Conservation (phyloP, 2,113 vertebrate species). For the Spheniscus mendiculus region DNA sequence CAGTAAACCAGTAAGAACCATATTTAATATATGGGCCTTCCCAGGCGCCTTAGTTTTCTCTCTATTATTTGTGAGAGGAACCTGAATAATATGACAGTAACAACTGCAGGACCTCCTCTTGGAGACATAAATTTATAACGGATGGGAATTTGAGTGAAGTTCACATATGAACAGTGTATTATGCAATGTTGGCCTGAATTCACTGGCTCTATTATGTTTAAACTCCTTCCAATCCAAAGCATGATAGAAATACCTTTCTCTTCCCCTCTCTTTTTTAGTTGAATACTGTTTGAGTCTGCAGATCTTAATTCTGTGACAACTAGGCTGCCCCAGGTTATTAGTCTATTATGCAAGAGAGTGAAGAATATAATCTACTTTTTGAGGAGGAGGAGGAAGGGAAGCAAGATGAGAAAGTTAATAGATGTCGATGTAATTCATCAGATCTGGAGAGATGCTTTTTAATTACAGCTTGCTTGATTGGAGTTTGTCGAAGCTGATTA, state of each 20-base stretch:
- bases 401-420: not conserved
- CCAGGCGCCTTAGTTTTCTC: not conserved
- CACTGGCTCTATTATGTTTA: not conserved
- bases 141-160: not conserved
- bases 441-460: not conserved
- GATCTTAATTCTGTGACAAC: not conserved
- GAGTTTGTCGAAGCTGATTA: not conserved
- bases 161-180: not conserved
- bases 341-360: not conserved
- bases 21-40: not conserved
- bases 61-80: not conserved
- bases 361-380: not conserved
- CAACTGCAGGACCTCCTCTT: not conserved
- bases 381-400: not conserved
- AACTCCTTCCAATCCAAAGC: not conserved
- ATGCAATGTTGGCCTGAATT: not conserved
- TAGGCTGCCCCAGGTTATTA: not conserved
- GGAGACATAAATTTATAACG: not conserved
- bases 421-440: not conserved
- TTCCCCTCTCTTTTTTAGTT: not conserved
- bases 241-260: not conserved
- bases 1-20: not conserved
- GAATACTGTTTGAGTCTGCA: not conserved
- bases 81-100: not conserved
- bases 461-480: slow-evolving; percentile 16